Evolutionary conservation across 92 coral and sea anemone genomes (phyloP), one percentile per base, ranked within the genome.

Genomic region (Pocillopora meandrina): DNA sequence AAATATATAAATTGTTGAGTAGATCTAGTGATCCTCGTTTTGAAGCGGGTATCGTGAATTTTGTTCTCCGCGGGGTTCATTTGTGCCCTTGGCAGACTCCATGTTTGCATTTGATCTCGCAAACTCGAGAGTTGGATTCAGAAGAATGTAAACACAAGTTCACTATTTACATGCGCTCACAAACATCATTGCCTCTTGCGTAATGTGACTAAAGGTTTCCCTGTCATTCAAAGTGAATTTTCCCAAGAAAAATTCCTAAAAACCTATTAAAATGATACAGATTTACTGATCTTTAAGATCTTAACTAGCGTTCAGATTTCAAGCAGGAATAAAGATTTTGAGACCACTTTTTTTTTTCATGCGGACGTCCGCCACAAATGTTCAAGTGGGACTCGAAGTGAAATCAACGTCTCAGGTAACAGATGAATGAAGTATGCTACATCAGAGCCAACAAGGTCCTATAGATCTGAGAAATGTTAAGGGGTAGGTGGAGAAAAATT

Each of bases 121-220:
- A 76, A 1, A 56, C 12, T 77, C 47, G 56, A 52, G 1, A 7
- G 35, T 62, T 77, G 34, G 71, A 49, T 74, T 10, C 36, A 74
- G 78, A 74, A 74, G 57, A 63, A 62, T 62, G 67, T 35, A 10
- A 18, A 34, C 71, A 34, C 10, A 61, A 16, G 65, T 19, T 2
- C 42, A 62, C 71, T 77, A 59, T 77, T 77, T 77, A 63, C 70
- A 11, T 60, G 82, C 12, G 71, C 42, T 61, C 3, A 61, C 49
- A 20, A 18, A 36, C 58, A 10, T 34, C 49, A 63, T 23, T 14
- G 47, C 47, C 16, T 5, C 63, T 56, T 26, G 78, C 62, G 78
- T 55, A 20, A 74, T 65, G 52, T 42, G 8, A 34, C 15, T 69
- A 14, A 31, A 69, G 6, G 17, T 69, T 35, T 2, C 56, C n/a